Evolutionary conservation across 1,140 invertebrate species (phyloP), one percentile per base, ranked within the genome.

Genomic region (Papilio helenus): DNA sequence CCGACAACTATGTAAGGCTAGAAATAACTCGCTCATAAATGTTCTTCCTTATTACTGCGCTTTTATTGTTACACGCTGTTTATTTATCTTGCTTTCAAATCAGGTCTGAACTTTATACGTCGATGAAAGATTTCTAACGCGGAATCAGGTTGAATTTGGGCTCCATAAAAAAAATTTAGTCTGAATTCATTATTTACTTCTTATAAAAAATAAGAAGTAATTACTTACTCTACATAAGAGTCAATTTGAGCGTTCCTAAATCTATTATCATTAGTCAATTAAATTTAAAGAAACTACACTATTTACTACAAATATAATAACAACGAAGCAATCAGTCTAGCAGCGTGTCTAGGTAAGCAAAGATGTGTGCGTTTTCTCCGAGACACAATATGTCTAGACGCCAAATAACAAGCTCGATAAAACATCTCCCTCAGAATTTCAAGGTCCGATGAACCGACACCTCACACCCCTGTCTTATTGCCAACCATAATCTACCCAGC

Each of bases 361-460:
- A 20, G 39, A 42, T 44, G 34, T 73, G 44, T 29, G 72, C 42
- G 72, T 74, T 23, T 44, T 12, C 12, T 74, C 20, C 8, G 20
- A 16, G 10, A 3, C 44, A 81, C 79, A 61, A 79, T 83, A 84
- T 82, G 91, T 90, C 90, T 90, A 92, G 91, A 91, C 91, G 51
- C 83, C 81, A 82, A 89, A 87, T 84, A 88, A 88, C 81, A 87
- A 84, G 81, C 81, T 76, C 82, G 58, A 83, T 84, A 82, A 86
- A 82, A 84, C 79, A 85, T 82, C 82, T 80, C 85, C 79, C 79
- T 76, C 18, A 81, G 82, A 79, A 83, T 84, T 86, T 81, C 79
- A 73, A 84, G 86, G 91, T 91, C 90, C 88, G 89, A 90, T 89
- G 91, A 92, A 91, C 91, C 84, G 90, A 91, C 91, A 89, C 88